Evolutionary conservation across 2,888 invertebrate species (phyloP).

Genomic region (Seladonia tumulorum): DNA sequence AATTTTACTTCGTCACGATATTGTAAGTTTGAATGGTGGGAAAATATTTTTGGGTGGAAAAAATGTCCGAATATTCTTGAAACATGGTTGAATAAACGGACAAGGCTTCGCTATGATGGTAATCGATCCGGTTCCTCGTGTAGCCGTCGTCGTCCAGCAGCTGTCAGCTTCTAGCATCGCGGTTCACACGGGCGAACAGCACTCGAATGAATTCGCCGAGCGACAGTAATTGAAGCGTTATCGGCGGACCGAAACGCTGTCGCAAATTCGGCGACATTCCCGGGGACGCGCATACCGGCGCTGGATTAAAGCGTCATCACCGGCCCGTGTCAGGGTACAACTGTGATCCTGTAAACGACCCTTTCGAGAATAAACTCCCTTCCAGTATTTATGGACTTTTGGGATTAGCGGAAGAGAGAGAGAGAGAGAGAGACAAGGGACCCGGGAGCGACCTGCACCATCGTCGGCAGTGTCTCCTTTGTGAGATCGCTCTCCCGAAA

Average conservation of each 20-base stretch:
- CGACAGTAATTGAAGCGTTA: conserved; percentile 58
- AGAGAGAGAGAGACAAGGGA: conserved; percentile 24
- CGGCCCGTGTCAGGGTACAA: conserved; percentile 65
- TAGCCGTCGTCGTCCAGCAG: conserved; percentile 9
- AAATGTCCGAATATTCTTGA: not conserved
- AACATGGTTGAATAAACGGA: not conserved
- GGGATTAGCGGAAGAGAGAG: conserved; percentile 66
- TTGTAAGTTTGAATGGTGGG: not conserved
- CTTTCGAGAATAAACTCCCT: conserved; percentile 72
- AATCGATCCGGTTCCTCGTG: conserved; percentile 8
- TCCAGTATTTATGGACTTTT: conserved; percentile 73
- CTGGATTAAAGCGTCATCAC: conserved; percentile 71
- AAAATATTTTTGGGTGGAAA: not conserved
- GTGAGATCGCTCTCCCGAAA: conserved; percentile 59
- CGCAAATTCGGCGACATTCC: conserved; percentile 57
- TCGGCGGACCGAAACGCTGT: conserved; percentile 50
- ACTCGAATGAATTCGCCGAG: conserved; percentile 14
- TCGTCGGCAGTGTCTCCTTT: conserved; percentile 61
- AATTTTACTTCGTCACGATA: not conserved
- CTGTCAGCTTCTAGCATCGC: conserved; percentile 19
- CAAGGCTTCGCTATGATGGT: conserved; percentile 8
- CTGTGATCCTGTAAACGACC: conserved; percentile 72
- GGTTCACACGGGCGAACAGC: conserved; percentile 14
- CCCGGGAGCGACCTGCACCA: conserved; percentile 13
- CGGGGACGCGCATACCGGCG: conserved; percentile 30